phyloP scores from a whole-genome alignment of 37 sponge, comb jelly and placozoan species.

The Crambe crambe region DNA sequence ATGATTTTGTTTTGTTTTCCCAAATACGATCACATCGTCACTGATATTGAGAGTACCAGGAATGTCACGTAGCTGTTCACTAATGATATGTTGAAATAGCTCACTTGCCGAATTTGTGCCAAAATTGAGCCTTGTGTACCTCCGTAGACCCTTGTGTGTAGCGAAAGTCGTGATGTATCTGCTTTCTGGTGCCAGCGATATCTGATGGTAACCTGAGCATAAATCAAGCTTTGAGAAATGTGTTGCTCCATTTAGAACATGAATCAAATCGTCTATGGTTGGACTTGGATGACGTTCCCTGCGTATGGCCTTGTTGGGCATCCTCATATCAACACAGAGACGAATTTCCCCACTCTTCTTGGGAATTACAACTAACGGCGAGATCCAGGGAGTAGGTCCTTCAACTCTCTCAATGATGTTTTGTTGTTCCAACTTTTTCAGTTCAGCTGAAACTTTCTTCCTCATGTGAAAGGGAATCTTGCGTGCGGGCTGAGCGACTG shows the following conservation, averaged over 20 bases:
- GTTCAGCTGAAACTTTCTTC: not conserved
- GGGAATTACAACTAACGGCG: conserved; percentile 52
- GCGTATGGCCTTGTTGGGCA: conserved; percentile 51
- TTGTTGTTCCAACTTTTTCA: not conserved
- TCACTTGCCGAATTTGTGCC: conserved; percentile 55
- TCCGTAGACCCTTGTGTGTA: conserved; percentile 39
- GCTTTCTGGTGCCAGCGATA: conserved; percentile 22
- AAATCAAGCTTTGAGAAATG: conserved; percentile 50
- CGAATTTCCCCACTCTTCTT: conserved; percentile 62
- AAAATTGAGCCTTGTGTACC: conserved; percentile 51
- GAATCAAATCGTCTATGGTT: conserved; percentile 40
- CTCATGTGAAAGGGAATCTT: not conserved
- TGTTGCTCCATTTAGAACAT: conserved; percentile 31
- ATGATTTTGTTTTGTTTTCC: conserved; percentile 28
- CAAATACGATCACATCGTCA: conserved; percentile 47
- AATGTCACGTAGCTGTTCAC: conserved; percentile 29
- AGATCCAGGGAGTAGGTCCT: conserved; percentile 51
- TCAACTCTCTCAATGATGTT: not conserved
- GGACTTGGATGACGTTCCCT: conserved; percentile 50
- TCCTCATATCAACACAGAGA: conserved; percentile 55
- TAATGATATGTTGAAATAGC: conserved; percentile 39
- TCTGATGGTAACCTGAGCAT: conserved; percentile 42
- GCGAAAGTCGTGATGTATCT: conserved; percentile 55
- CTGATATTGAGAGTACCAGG: conserved; percentile 41
- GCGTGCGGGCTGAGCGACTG: not conserved